Evolutionary conservation across 2,113 vertebrate species (phyloP).

Genomic region (Hippocampus mohnikei): DNA sequence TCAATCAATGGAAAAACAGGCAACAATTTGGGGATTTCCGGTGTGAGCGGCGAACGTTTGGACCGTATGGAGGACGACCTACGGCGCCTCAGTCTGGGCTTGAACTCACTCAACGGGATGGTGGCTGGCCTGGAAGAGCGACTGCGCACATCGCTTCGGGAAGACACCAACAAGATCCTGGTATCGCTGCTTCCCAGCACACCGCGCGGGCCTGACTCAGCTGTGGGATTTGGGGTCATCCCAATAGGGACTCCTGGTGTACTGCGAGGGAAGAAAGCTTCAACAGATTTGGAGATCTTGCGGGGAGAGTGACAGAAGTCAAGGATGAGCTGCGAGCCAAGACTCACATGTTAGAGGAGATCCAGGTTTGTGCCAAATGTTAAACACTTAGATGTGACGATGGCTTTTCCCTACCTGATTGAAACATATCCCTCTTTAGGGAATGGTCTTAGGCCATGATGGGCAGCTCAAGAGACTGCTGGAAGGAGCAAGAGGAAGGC

Average conservation of each 20-base stretch:
- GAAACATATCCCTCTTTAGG: slow-evolving; percentile 21
- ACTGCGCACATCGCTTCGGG: slow-evolving; percentile 79
- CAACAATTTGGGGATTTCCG: slow-evolving; percentile 70
- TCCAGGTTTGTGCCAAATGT: slow-evolving; percentile 60
- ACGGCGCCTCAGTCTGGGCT: slow-evolving; percentile 81
- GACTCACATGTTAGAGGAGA: slow-evolving; percentile 83
- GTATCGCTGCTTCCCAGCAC: slow-evolving; percentile 74
- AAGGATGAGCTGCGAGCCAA: slow-evolving; percentile 84
- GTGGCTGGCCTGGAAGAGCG: slow-evolving; percentile 81
- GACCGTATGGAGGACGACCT: slow-evolving; percentile 87
- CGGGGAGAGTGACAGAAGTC: slow-evolving; percentile 86
- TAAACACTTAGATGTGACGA: not conserved
- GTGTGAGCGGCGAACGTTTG: slow-evolving; percentile 84
- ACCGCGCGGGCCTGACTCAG: slow-evolving; percentile 61
- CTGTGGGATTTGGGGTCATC: slow-evolving; percentile 81
- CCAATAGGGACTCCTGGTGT: slow-evolving; percentile 77
- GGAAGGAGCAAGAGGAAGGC: slow-evolving; percentile 70
- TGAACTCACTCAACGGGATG: slow-evolving; percentile 79
- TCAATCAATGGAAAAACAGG: slow-evolving; percentile 62
- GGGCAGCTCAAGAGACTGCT: slow-evolving; percentile 86
- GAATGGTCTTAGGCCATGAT: slow-evolving; percentile 89
- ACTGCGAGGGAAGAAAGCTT: slow-evolving; percentile 71
- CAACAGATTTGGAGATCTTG: slow-evolving; percentile 79
- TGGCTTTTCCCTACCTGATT: not conserved
- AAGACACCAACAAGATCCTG: slow-evolving; percentile 83